Conservation (phyloP, 2,797 vertebrate species). For the Melopsittacus undulatus region DNA sequence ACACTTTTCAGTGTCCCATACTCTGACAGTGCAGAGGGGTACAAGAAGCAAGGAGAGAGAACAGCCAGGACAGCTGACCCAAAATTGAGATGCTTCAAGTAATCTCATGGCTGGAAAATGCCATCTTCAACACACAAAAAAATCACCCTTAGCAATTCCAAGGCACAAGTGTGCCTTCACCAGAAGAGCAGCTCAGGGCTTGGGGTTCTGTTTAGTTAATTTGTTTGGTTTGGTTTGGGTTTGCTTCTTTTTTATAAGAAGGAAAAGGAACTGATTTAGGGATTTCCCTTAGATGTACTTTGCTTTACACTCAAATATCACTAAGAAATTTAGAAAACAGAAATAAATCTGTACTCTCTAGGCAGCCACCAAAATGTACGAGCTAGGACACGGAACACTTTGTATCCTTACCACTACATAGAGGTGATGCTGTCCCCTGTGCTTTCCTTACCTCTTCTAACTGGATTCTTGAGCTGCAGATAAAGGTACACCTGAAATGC, state of each 20-base stretch:
- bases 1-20: neutral
- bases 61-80: neutral
- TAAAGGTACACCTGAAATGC: neutral
- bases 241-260: neutral
- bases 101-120: neutral
- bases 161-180: accelerated
- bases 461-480: accelerated
- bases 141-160: accelerated
- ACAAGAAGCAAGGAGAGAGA: neutral
- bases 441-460: accelerated
- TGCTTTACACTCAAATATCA: neutral
- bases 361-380: neutral
- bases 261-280: neutral
- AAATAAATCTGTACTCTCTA: neutral
- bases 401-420: accelerated
- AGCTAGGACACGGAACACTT: neutral
- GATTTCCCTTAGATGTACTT: neutral
- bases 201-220: neutral
- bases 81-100: neutral
- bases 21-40: neutral
- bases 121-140: accelerated
- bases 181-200: neutral
- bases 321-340: neutral
- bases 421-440: accelerated
- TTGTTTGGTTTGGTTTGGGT: neutral